Base-by-base conservation (phyloP, 2,113 vertebrate species). In the Craseonycteris thonglongyai region DNA sequence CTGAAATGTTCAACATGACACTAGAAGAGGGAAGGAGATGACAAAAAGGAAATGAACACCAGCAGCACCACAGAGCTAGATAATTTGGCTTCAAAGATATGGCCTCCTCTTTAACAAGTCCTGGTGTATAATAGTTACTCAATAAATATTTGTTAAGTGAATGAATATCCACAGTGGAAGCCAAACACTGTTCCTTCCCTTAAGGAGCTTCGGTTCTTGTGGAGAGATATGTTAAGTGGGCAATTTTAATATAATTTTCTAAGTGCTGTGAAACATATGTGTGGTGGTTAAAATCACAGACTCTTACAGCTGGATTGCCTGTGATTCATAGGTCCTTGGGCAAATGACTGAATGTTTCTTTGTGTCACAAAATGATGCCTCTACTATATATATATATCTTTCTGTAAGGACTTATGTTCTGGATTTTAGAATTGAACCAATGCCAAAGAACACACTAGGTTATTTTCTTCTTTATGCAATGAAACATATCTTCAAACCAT, bases 131-230 rank as follows among this genome's bases (percentile, higher is more conserved):
- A 82, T 66, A 86, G 24, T 68, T 87, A 14, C 21, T 86, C 19
- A 90, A n/a, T 75, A 72, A 84, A 66, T 78, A 92, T 65, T 94
- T 85, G n/a, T 59, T 91, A 88, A 91, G 16, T 89, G 63, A 89
- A 76, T 81, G 56, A 87, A 54, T 66, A 65, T 49, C 38, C 51
- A 82, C n/a, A 45, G 4, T 61, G 24, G 68, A 92, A 92, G 30
- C 78, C n/a, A 82, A 54, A 90, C 2, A 80, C 16, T 28, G 1
- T 78, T 75, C 30, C 33, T 86, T 22, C 42, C 47, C 33, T 81
- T 61, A 63, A 88, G 45, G 33, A 68, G 45, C 45, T 90, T 93
- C 49, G n/a, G 21, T 65, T 95, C 42, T 66, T 90, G 35, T 61
- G 24, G n/a, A 35, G 16, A 90, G 26, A 93, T 33, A 78, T 54